phyloP scores from a whole-genome alignment of 2,113 vertebrate genomes.

The Polypterus senegalus region DNA sequence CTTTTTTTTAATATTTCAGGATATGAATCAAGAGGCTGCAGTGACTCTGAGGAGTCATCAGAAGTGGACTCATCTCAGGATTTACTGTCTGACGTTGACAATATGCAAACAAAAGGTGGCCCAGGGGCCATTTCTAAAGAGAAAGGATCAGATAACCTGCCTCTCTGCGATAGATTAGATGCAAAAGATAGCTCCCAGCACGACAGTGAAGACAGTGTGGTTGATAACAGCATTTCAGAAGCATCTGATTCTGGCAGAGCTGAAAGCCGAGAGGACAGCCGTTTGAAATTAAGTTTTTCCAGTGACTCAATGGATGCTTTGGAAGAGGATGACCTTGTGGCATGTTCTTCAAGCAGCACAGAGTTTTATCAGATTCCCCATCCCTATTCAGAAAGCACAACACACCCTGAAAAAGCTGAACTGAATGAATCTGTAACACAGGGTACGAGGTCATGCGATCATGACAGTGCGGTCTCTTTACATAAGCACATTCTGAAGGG shows the following conservation, averaged over 20 bases:
- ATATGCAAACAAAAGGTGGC: conserved; percentile 26
- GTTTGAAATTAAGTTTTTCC: conserved; percentile 73
- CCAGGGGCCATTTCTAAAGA: conserved; percentile 26
- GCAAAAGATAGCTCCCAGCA: neutral
- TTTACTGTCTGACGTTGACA: conserved; percentile 28
- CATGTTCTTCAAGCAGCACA: conserved; percentile 51
- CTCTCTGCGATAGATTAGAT: too few species aligned
- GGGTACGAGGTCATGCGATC: too few species aligned
- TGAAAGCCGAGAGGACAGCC: conserved; percentile 39
- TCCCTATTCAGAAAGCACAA: conserved; percentile 44
- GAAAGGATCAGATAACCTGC: conserved; percentile 29
- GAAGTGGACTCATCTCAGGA: conserved; percentile 65
- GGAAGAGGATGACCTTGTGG: conserved; percentile 68
- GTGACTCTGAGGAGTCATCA: conserved; percentile 80
- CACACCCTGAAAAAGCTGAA: conserved; percentile 8
- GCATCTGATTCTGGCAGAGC: conserved; percentile 69
- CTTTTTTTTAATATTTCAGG: conserved; percentile 43
- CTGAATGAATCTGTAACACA: neutral
- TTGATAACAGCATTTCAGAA: conserved; percentile 52
- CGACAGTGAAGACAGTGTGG: conserved; percentile 29
- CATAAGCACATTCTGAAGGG: conserved; percentile 22
- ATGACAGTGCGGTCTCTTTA: too few species aligned
- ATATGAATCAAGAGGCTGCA: conserved; percentile 77
- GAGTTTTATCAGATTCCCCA: conserved; percentile 45
- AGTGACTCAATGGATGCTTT: conserved; percentile 78